Conservation (phyloP, 2,797 vertebrate genomes). For the Parauchenoglanis ngamensis region DNA sequence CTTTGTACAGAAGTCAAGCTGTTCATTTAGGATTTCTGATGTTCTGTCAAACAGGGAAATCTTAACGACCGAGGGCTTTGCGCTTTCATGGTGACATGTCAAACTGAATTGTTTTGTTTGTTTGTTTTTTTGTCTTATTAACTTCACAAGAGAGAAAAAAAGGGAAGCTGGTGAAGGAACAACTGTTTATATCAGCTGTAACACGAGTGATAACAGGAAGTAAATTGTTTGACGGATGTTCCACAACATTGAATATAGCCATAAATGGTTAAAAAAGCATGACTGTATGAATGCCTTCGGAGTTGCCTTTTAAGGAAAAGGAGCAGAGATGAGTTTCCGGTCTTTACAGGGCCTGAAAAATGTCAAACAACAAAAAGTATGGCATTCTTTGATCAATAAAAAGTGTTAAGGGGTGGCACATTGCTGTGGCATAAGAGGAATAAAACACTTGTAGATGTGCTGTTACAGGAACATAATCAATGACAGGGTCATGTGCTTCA, state of each 20-base stretch:
- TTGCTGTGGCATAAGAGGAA: too few relatives aligned
- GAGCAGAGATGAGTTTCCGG: neutral
- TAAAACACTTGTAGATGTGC: too few relatives aligned
- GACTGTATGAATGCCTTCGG: neutral
- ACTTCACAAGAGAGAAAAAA: neutral
- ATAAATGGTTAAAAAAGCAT: neutral
- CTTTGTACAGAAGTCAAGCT: neutral
- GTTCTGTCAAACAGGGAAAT: neutral
- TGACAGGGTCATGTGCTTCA: neutral
- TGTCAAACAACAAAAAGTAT: neutral
- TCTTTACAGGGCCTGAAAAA: neutral
- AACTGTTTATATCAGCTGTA: neutral
- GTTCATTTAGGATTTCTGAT: neutral
- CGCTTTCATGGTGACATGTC: neutral
- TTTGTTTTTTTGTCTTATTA: neutral
- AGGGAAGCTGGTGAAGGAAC: neutral
- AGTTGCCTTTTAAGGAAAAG: neutral
- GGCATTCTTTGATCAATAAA: too few relatives aligned
- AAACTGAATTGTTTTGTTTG: neutral
- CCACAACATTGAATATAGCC: neutral
- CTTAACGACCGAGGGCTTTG: neutral
- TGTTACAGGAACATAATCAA: neutral
- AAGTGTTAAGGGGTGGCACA: too few relatives aligned
- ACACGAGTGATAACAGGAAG: neutral
- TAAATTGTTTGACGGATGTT: neutral